Evolutionary conservation across 2,113 vertebrate genomes (phyloP).

Genomic region (Macquaria australasica): DNA sequence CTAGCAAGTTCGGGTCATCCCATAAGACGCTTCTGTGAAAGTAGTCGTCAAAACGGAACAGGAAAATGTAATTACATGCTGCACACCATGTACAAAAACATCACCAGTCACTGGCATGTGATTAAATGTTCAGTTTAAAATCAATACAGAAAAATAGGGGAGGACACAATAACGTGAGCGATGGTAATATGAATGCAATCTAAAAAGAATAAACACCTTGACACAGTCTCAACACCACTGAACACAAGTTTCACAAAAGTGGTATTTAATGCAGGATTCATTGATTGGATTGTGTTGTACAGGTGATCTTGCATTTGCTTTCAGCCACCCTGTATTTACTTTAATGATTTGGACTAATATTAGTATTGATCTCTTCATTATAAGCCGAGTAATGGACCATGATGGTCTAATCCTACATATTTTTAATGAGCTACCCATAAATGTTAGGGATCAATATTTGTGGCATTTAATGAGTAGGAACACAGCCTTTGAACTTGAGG

Average conservation of each 20-base stretch:
- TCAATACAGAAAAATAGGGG: background rate
- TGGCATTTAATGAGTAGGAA: slow-evolving; percentile 9
- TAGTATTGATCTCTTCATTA: slow-evolving; percentile 1
- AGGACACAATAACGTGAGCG: background rate
- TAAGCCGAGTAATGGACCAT: background rate
- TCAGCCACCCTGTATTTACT: background rate
- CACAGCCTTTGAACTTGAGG: slow-evolving; percentile 6
- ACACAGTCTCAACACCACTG: background rate
- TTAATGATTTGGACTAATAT: background rate
- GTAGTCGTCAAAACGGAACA: background rate
- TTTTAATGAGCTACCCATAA: slow-evolving; percentile 24
- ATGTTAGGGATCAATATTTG: slow-evolving; percentile 13
- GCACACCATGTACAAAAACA: background rate
- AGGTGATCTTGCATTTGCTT: slow-evolving; percentile 7
- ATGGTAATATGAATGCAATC: background rate
- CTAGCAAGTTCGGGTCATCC: background rate
- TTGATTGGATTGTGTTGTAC: background rate
- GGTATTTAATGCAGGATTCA: background rate
- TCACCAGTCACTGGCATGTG: background rate
- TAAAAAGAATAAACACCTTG: background rate
- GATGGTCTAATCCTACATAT: background rate
- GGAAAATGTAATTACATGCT: background rate
- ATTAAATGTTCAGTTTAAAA: background rate
- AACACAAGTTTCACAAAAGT: background rate
- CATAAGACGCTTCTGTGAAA: background rate